A percentile compares a stretch with the other conserved stretches of the same genome.
phyloP scores from a whole-genome alignment of 2,888 invertebrate genomes.

The Sminthurides aquaticus region DNA sequence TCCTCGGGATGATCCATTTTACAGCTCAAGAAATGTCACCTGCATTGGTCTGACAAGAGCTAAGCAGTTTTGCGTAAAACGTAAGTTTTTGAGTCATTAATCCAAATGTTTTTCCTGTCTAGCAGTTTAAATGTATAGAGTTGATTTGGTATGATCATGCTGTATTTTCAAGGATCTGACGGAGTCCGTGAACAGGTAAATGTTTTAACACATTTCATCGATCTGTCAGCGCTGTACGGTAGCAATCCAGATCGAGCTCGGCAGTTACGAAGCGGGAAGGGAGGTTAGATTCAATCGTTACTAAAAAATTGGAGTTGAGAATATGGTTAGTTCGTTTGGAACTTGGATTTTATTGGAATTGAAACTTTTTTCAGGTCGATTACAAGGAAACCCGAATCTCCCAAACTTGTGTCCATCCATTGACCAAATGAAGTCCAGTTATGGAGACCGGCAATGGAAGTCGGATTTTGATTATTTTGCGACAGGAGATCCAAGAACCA shows the following conservation, averaged over 20 bases:
- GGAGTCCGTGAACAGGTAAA: neutral
- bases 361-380: neutral
- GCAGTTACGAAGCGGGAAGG: neutral
- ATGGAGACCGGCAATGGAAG: neutral
- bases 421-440: neutral
- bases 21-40: neutral
- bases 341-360: too few species aligned
- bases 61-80: neutral
- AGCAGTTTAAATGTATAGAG: too few species aligned
- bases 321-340: too few species aligned
- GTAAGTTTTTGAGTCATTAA: neutral
- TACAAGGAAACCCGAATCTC: neutral
- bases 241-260: neutral
- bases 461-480: neutral
- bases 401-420: neutral
- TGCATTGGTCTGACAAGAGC: neutral
- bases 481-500: neutral
- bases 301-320: too few species aligned
- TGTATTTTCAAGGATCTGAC: neutral
- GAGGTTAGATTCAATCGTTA: too few species aligned
- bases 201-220: neutral
- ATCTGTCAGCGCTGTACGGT: neutral
- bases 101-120: too few species aligned
- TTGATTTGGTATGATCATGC: too few species aligned
- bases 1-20: neutral